phyloP scores from a whole-genome alignment of 2,797 vertebrate species.

The Micromesistius poutassou region DNA sequence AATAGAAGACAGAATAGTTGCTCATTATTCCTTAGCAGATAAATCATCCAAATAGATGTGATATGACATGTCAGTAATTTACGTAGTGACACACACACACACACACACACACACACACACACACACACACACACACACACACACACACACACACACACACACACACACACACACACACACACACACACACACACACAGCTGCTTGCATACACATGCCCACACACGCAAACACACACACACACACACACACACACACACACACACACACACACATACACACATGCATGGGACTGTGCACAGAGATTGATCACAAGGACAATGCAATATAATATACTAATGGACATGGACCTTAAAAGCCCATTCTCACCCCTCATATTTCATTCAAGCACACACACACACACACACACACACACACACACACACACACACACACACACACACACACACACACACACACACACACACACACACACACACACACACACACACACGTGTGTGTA shows the following conservation, averaged over 20 bases:
- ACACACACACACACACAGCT: too few relatives aligned
- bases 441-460: constrained; percentile 6
- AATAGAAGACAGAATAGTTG: background rate
- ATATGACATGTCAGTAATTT: background rate
- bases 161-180: too few relatives aligned
- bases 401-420: background rate
- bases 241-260: too few relatives aligned
- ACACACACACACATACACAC: too few relatives aligned
- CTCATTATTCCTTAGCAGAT: background rate
- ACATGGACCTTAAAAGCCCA: constrained; percentile 41
- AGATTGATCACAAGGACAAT: constrained; percentile 29
- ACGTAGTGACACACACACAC: background rate
- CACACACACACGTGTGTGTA: background rate
- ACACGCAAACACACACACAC: too few relatives aligned
- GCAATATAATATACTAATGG: constrained; percentile 53
- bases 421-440: constrained; percentile 14
- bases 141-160: too few relatives aligned
- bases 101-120: too few relatives aligned
- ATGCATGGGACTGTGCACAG: background rate
- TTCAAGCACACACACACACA: constrained; percentile 23
- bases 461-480: constrained; percentile 14
- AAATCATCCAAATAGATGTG: background rate
- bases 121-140: too few relatives aligned
- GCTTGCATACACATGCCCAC: too few relatives aligned
- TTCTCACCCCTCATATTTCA: constrained; percentile 41